Conservation (phyloP, 2,113 vertebrate species). For the Siniperca chuatsi region DNA sequence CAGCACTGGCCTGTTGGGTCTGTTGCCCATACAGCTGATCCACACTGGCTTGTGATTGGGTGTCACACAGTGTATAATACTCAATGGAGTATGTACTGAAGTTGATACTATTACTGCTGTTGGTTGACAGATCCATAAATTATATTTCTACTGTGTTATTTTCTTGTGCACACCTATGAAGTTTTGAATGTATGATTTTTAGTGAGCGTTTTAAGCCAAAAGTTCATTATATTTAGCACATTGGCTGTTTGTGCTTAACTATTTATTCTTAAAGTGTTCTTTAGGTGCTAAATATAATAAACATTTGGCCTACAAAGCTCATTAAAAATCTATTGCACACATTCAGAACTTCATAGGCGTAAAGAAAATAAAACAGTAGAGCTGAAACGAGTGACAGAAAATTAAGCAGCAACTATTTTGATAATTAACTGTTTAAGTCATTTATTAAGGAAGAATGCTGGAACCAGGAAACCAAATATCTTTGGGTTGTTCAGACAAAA, state of each 20-base stretch:
- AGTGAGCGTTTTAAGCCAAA: no score
- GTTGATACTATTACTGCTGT: not conserved
- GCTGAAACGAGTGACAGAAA: not conserved
- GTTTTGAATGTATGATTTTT: not conserved
- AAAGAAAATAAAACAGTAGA: not conserved
- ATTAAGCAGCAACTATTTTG: no score
- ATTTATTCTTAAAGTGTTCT: not conserved
- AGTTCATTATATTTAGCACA: not conserved
- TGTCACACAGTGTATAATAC: not conserved
- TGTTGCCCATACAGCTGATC: constrained; percentile 14
- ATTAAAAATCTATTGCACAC: not conserved
- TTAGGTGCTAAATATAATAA: not conserved
- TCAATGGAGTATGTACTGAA: not conserved
- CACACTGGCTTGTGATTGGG: constrained; percentile 16
- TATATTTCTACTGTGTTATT: not conserved
- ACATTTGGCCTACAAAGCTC: not conserved
- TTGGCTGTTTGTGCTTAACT: not conserved
- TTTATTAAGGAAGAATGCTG: no score
- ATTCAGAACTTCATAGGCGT: not conserved
- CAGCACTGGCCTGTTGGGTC: constrained; percentile 34
- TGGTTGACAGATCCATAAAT: not conserved
- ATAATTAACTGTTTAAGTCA: no score
- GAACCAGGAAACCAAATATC: not conserved
- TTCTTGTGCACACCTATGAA: no score
- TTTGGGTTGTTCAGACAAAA: not conserved